Percentiles rank a stretch among this genome's conserved stretches.
phyloP scores from a whole-genome alignment of 2,888 invertebrate species.

The Rhorus exstirpatorius region DNA sequence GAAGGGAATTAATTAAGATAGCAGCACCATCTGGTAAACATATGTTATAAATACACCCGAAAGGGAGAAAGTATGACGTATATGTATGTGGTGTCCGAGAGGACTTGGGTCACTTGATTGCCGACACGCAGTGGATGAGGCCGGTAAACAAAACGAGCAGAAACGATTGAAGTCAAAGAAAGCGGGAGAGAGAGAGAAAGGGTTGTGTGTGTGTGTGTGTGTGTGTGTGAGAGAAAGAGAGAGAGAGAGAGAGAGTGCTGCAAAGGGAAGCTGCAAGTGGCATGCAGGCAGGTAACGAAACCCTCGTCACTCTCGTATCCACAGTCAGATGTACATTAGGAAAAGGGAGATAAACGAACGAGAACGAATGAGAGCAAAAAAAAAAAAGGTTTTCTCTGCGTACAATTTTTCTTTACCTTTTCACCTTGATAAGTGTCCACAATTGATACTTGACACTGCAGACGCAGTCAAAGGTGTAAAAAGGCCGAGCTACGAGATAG shows the following conservation, averaged over 20 bases:
- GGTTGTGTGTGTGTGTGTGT: too few relatives aligned
- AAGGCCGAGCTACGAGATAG: conserved; percentile 21
- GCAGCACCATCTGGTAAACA: neutral
- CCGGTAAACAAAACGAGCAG: too few relatives aligned
- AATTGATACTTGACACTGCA: conserved; percentile 17
- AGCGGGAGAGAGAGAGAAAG: too few relatives aligned
- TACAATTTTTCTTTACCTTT: neutral
- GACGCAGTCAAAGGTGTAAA: conserved; percentile 16
- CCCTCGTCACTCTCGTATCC: conserved; percentile 36
- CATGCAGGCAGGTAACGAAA: conserved; percentile 33
- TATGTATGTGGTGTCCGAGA: too few relatives aligned
- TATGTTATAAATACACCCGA: too few relatives aligned
- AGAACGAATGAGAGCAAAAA: neutral
- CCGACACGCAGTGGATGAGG: too few relatives aligned
- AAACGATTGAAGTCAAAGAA: too few relatives aligned
- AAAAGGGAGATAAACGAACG: neutral
- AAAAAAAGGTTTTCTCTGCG: neutral
- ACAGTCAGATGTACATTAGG: conserved; percentile 3
- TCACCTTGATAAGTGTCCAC: neutral
- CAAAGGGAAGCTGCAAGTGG: conserved; percentile 5
- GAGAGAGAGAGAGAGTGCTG: neutral
- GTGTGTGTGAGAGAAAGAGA: neutral
- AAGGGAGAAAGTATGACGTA: too few relatives aligned
- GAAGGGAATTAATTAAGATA: too few relatives aligned
- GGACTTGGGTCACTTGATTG: too few relatives aligned